These are phyloP conservation scores for Portunus trituberculatus DNA, from an alignment of 1,140 invertebrate genomes.

Conservation along the genomic window DNA sequence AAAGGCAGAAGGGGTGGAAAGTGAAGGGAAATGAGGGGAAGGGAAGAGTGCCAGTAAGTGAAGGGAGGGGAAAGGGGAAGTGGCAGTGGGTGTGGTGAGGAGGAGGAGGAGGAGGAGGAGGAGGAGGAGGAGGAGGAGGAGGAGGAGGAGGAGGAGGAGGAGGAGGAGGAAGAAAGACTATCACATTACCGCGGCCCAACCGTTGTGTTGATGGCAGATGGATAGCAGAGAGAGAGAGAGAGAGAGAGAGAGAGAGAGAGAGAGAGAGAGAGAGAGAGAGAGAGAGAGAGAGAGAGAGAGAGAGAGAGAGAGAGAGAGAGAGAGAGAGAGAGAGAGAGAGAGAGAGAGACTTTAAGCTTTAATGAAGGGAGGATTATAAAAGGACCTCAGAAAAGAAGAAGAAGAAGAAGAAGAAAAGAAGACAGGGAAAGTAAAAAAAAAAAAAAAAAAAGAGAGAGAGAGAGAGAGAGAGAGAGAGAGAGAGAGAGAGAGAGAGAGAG, in stretches of 20 bases:
- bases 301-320: background rate
- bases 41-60: background rate
- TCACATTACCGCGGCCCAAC: background rate
- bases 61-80: too few relatives aligned
- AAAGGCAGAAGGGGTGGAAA: background rate
- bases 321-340: too few relatives aligned
- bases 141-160: background rate
- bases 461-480: too few relatives aligned
- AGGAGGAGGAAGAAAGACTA: background rate
- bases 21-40: background rate
- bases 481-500: too few relatives aligned
- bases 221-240: constrained; percentile 13
- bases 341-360: too few relatives aligned
- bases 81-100: too few relatives aligned
- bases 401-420: too few relatives aligned
- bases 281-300: constrained; percentile 20
- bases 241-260: too few relatives aligned
- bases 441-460: too few relatives aligned
- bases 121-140: background rate
- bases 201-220: background rate
- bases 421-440: too few relatives aligned
- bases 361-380: too few relatives aligned
- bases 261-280: background rate
- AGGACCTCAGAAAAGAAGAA: too few relatives aligned
- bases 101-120: background rate